Evolutionary conservation across 2,113 vertebrate genomes (phyloP), one percentile per base, ranked within the genome.

Genomic region (Onychostoma macrolepis): DNA sequence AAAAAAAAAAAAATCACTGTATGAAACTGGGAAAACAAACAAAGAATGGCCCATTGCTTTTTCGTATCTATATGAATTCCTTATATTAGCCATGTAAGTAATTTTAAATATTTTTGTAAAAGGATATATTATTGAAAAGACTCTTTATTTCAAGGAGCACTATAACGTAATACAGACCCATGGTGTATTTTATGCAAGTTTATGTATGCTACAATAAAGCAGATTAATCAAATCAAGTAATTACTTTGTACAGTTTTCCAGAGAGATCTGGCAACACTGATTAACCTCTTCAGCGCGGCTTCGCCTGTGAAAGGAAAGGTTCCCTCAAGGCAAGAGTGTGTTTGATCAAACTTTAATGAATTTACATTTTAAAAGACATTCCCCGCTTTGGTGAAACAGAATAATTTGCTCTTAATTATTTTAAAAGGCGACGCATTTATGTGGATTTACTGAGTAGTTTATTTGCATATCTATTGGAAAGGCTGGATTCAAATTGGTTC

Each of bases 271-370:
- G 78, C 78, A 80, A 80, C 78, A 21, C 33, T 7, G 4, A 15
- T 61, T 58, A 61, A 61, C 65, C 65, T 41, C 30, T 74, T 38
- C 67, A 9, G 78, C 33, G 33, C 78, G 53, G 53, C 30, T 36
- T 79, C 77, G 10, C 0, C 30, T n/a, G 77, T 38, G 53, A 58
- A 30, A 61, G 58, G 21, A 67, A 69, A 19, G 28, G 19, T 30
- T 83, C 80, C 80, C 80, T 71, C 26, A 83, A 48, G 63, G 81
- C 80, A 83, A n/a, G 19, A 13, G 48, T 84, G 45, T 74, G 48
- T 84, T 84, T 83, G 81, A 84, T 84, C 69, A 74, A 56, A 74
- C 21, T 74, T 74, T 74, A 56, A 84, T 84, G 48, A 74, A 84
- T 71, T 74, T 84, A 56, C 67, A 72, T 53, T 84, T 30, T 38